Base-by-base conservation (phyloP, 53 echinoderm and acorn worm species). In the Antedon mediterranea region DNA sequence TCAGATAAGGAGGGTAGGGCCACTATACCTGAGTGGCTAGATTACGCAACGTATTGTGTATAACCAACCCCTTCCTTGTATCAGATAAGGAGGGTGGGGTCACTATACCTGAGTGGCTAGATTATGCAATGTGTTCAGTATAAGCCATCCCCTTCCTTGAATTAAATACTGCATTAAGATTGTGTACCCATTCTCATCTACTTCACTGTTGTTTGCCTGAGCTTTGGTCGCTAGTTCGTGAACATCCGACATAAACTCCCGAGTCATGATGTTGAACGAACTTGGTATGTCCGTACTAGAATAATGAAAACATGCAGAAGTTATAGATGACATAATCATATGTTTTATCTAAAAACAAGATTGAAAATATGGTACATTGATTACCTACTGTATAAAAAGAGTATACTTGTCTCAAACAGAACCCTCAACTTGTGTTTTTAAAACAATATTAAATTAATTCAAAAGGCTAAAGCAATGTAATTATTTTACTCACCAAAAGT, bases 271-370 rank as follows among this genome's bases (percentile, higher is more conserved):
- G 80, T 97, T 97, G 84, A 91, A 90, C 76, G 88, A 86, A 80
- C 97, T 97, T 86, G 89, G 89, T 14, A 91, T 92, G 71, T 97
- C 97, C 87, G 87, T 87, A 82, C 97, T 97, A 85, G 32, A 31
- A 71, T 11, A 33, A 76, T 4, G 37, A 37, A 11, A 37, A 37
- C 11, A 37, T 37, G 11, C 11, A 11, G 4, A 4, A 37, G 4
- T 37, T 37, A 37, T 37, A 37, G 4, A 4, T 4, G 4, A 11
- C 37, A 6, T 37, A 4, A 37, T 37, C 4, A 37, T 6, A 37
- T 6, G 37, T 4, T n/a, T n/a, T 11, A 4, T 37, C 37, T 11
- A 37, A 37, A 11, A n/a, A n/a, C n/a, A n/a, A n/a, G n/a, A n/a
- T n/a, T n/a, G n/a, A n/a, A n/a, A n/a, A n/a, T n/a, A n/a, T n/a